These are phyloP conservation scores for Scyliorhinus canicula DNA, from an alignment of 2,797 vertebrate species.

Conservation along the genomic window DNA sequence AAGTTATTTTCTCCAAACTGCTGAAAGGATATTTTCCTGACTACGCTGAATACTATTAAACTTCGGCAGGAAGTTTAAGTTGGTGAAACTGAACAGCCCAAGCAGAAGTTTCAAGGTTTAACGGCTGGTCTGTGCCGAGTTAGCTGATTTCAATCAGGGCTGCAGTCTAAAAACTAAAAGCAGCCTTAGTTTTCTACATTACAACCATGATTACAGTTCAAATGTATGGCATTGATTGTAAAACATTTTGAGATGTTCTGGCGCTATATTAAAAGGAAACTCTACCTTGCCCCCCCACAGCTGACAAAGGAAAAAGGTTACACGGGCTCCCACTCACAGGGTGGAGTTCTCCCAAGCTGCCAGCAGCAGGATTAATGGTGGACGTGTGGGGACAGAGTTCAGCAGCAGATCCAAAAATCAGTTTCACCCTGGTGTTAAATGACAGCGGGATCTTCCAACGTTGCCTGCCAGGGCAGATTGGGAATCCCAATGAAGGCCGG, in stretches of 20 bases:
- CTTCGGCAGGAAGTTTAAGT: background rate
- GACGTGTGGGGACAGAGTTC: no score
- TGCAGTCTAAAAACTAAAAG: background rate
- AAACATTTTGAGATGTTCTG: background rate
- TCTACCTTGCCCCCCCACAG: no score
- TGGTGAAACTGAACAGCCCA: background rate
- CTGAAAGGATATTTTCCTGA: background rate
- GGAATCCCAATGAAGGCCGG: no score
- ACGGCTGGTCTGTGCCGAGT: background rate
- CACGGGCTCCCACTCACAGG: background rate
- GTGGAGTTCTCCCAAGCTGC: no score
- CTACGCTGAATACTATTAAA: background rate
- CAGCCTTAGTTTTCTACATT: background rate
- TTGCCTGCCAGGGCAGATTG: no score
- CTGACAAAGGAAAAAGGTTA: background rate
- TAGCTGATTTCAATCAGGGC: background rate
- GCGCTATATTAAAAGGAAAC: background rate
- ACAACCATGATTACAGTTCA: background rate
- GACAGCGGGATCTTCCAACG: no score
- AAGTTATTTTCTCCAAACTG: no score
- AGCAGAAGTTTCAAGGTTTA: background rate
- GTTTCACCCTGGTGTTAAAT: no score
- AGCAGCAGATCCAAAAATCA: no score
- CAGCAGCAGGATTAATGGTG: no score
- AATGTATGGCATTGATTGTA: background rate